phyloP scores from a whole-genome alignment of 2,797 vertebrate species.

The Coilia nasus region DNA sequence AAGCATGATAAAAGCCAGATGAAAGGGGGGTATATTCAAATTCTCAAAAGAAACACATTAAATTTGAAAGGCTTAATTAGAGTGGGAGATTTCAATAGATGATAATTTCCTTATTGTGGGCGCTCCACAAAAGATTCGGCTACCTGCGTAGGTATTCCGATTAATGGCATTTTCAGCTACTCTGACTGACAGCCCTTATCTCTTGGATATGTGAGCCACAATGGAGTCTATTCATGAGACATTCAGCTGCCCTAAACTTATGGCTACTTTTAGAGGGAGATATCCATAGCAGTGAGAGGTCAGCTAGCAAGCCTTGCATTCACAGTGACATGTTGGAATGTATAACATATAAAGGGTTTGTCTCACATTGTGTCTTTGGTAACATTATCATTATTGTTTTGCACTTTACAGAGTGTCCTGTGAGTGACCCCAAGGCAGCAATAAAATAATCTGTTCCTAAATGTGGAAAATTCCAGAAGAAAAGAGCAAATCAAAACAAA shows the following conservation, averaged over 20 bases:
- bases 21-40: conserved; percentile 42
- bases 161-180: conserved; percentile 41
- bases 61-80: conserved; percentile 51
- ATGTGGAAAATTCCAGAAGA: not conserved
- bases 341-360: not conserved
- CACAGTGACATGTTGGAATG: not conserved
- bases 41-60: conserved; percentile 47
- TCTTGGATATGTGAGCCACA: conserved; percentile 30
- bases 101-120: conserved; percentile 42
- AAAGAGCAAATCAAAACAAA: conserved; percentile 2
- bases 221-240: conserved; percentile 26
- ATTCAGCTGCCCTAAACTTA: conserved; percentile 14
- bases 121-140: conserved; percentile 48
- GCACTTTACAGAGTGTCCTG: not conserved
- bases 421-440: not conserved
- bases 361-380: not conserved
- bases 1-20: conserved; percentile 34
- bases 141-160: conserved; percentile 36
- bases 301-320: not conserved
- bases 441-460: not conserved
- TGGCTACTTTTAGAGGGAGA: conserved; percentile 16
- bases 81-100: conserved; percentile 31
- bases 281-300: conserved; percentile 2
- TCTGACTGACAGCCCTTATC: conserved; percentile 45
- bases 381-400: not conserved